Conservation (phyloP, 2,113 vertebrate species). For the Maylandia zebra region DNA sequence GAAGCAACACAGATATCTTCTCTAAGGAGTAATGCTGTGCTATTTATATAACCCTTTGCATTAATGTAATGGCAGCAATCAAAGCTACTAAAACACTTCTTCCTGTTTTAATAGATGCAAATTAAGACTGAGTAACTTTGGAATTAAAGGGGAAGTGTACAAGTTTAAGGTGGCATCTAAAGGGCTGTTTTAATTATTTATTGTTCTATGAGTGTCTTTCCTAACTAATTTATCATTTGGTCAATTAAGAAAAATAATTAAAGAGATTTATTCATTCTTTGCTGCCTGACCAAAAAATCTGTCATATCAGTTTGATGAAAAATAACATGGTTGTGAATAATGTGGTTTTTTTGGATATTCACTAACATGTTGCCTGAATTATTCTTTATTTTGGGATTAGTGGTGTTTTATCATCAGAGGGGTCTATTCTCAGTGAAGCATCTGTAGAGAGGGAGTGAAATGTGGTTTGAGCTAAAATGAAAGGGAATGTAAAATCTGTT, state of each 20-base stretch:
- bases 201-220: background rate
- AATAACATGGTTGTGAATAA: background rate
- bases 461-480: background rate
- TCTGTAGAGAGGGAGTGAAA: background rate
- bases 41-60: background rate
- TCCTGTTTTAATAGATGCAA: background rate
- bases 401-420: background rate
- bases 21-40: background rate
- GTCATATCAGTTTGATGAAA: background rate
- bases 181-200: background rate
- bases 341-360: accelerated
- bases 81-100: background rate
- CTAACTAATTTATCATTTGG: background rate
- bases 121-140: background rate
- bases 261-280: background rate
- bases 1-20: background rate
- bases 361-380: background rate
- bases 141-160: background rate
- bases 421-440: background rate
- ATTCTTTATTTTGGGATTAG: background rate
- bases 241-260: background rate
- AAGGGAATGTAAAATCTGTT: background rate
- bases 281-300: background rate
- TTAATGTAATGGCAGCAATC: background rate
- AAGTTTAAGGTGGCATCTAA: background rate